A percentile compares a stretch with the other conserved stretches of the same genome.
Conservation (phyloP, 92 coral and sea anemone genomes). For the Epizoanthus fatuus region DNA sequence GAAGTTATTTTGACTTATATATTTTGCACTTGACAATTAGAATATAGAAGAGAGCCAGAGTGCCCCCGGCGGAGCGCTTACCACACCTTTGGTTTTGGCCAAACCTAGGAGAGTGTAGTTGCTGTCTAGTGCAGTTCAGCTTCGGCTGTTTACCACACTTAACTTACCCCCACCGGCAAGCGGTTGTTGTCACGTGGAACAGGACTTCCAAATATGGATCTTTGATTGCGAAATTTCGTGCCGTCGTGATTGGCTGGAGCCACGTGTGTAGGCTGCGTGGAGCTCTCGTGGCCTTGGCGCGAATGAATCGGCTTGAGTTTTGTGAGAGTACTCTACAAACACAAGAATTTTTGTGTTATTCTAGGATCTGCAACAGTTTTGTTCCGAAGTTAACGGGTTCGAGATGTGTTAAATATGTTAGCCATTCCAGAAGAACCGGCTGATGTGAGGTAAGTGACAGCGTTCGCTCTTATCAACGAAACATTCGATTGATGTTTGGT, state of each 20-base stretch:
- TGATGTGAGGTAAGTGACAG: conserved; percentile 73
- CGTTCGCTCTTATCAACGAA: background rate
- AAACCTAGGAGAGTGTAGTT: too few relatives aligned
- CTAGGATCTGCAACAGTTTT: background rate
- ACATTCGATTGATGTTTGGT: background rate
- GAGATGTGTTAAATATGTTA: conserved; percentile 72
- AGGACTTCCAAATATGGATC: conserved; percentile 22
- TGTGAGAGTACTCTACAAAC: background rate
- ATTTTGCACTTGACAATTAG: too few relatives aligned
- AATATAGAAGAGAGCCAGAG: too few relatives aligned
- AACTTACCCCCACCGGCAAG: too few relatives aligned
- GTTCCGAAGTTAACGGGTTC: background rate
- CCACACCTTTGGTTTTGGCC: too few relatives aligned
- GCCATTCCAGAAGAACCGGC: conserved; percentile 84
- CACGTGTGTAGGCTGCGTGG: conserved; percentile 94
- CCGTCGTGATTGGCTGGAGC: conserved; percentile 81
- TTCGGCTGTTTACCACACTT: too few relatives aligned
- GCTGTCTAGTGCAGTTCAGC: too few relatives aligned
- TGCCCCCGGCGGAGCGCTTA: too few relatives aligned
- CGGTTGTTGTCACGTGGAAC: conserved; percentile 37
- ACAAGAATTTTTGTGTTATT: conserved; percentile 3
- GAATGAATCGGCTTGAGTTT: conserved; percentile 12
- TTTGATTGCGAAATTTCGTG: conserved; percentile 26
- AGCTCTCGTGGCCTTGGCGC: conserved; percentile 23
- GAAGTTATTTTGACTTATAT: too few relatives aligned